Conservation (phyloP, 2,888 invertebrate species). For the Drosophila anomalata region DNA sequence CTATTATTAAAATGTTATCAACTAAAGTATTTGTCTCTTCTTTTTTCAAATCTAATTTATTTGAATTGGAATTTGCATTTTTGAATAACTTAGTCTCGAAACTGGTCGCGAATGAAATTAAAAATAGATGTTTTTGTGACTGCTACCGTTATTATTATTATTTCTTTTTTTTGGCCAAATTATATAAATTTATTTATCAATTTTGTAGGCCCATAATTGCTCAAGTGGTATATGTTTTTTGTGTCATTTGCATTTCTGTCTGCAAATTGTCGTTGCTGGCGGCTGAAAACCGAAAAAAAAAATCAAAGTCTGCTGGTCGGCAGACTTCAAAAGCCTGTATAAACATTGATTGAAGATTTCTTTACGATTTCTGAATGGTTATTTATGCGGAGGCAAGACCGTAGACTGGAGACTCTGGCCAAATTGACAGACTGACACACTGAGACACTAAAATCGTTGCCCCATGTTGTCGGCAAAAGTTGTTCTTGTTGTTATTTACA, state of each 20-base stretch:
- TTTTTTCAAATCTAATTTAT: constrained; percentile 35
- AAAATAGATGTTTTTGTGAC: constrained; percentile 20
- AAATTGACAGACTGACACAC: constrained; percentile 80
- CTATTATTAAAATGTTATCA: constrained; percentile 34
- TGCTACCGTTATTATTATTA: constrained; percentile 23
- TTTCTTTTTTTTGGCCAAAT: constrained; percentile 16
- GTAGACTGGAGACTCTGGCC: constrained; percentile 33
- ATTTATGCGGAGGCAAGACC: constrained; percentile 74
- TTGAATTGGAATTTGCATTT: constrained; percentile 14
- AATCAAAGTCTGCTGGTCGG: constrained; percentile 18
- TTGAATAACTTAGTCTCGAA: constrained; percentile 3
- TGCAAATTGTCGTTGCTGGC: constrained; percentile 76
- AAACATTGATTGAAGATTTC: constrained; percentile 80
- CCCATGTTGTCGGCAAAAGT: constrained; percentile 46
- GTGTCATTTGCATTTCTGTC: constrained; percentile 75
- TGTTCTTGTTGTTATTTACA: constrained; percentile 67
- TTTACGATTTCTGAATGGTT: constrained; percentile 81
- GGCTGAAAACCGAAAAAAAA: constrained; percentile 16
- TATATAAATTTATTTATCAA: constrained; percentile 22
- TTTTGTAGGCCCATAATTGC: constrained; percentile 37
- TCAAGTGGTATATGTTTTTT: constrained; percentile 40
- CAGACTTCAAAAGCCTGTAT: constrained; percentile 72
- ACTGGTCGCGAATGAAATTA: constrained; percentile 4
- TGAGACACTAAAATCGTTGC: constrained; percentile 79
- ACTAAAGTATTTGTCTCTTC: constrained; percentile 24